Evolutionary conservation across 2,888 invertebrate genomes (phyloP).

Genomic region (Amphimallon solstitiale): DNA sequence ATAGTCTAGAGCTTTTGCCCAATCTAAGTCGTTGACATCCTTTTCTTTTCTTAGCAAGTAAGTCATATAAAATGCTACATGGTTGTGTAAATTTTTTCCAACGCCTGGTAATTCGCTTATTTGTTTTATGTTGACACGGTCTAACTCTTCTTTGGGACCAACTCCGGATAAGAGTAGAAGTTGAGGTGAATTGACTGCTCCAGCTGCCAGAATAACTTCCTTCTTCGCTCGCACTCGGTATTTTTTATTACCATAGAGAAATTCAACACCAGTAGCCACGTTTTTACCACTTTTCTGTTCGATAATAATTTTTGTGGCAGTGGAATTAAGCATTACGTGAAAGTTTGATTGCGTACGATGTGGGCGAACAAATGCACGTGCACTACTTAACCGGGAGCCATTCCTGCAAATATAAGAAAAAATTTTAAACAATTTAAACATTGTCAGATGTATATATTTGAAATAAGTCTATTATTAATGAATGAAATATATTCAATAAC

Average conservation of each 20-base stretch:
- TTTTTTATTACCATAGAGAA: constrained; percentile 65
- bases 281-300: constrained; percentile 62
- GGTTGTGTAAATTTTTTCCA: constrained; percentile 76
- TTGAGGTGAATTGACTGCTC: constrained; percentile 75
- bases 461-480: too few relatives aligned
- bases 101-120: constrained; percentile 74
- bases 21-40: constrained; percentile 68
- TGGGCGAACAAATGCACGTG: constrained; percentile 72
- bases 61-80: constrained; percentile 71
- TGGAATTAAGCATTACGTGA: constrained; percentile 71
- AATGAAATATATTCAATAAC: too few relatives aligned
- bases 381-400: constrained; percentile 71
- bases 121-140: constrained; percentile 69
- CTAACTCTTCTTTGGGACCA: constrained; percentile 71
- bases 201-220: constrained; percentile 72
- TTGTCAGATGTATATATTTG: too few relatives aligned
- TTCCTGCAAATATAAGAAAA: constrained; percentile 60
- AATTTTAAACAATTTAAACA: too few relatives aligned
- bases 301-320: constrained; percentile 69
- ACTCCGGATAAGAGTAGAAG: constrained; percentile 74
- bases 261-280: constrained; percentile 70
- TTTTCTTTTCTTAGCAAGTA: constrained; percentile 67
- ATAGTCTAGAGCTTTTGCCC: constrained; percentile 72
- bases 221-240: constrained; percentile 65
- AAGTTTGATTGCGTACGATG: constrained; percentile 68